Evolutionary conservation across 2,888 invertebrate genomes (phyloP), one percentile per base, ranked within the genome.

Genomic region (Mythimna pallens): DNA sequence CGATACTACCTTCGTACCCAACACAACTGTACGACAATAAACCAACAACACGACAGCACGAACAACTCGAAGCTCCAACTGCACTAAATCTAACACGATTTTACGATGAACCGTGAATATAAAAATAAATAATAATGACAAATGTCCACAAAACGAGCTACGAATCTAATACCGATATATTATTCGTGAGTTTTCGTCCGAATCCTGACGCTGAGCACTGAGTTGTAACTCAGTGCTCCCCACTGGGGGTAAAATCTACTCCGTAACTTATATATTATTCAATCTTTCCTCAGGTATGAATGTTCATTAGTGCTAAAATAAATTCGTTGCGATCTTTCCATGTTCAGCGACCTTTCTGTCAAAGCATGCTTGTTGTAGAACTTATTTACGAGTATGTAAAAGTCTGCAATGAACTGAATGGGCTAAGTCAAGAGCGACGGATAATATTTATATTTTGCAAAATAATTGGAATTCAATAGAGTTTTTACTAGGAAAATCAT

Each of bases 221-320:
- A 95, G 92, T 93, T 94, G 94, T 88, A 81, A 86, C 91, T n/a
- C n/a, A n/a, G n/a, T n/a, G n/a, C n/a, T n/a, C n/a, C 82, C 91
- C 81, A 55, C 30, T 92, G 92, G 94, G 92, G 94, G 92, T 86
- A 82, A 89, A 91, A 92, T 93, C 92, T 91, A 92, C 94, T 93
- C 90, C 83, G 89, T 85, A 88, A 89, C 92, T 92, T 88, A 95
- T 95, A 91, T 94, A 92, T 95, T 92, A 95, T 95, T 94, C 93
- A 95, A 89, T 86, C 90, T 93, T 93, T 93, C 93, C 93, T 93
- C 93, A 92, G 93, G 92, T 94, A 94, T 93, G 92, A 93, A 92
- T 94, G 93, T 94, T 94, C 93, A 94, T 95, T 95, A 94, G 92
- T 89, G 88, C 85, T 90, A 87, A 92, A 92, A 93, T 93, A 94